Evolutionary conservation across 2,113 vertebrate species (phyloP), one percentile per base, ranked within the genome.

Genomic region (Gymnogyps californianus): DNA sequence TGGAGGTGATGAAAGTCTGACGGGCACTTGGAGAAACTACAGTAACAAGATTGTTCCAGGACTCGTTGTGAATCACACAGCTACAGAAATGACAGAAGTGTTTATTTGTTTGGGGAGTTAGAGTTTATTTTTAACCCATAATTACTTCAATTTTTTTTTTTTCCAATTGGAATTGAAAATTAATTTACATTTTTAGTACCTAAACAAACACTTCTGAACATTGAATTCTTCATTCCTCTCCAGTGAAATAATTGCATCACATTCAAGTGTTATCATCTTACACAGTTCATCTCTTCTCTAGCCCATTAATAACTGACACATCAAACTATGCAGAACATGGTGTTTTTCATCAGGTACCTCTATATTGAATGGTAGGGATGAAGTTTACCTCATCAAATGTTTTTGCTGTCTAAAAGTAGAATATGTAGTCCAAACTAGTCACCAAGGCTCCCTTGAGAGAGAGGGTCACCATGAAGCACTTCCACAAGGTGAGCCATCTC

Each of bases 121-220:
- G 58, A 87, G 55, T 74, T 88, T 78, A 64, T 91, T 96, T 90
- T 96, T 88, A 90, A 85, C 31, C 17, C 31, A 31, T 65, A 95
- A 89, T 87, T 83, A 29, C 44, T 72, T 96, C 58, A 91, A 47
- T 87, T 80, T 4, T 51, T 17, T 79, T 83, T 34, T 74, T 75
- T 88, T 93, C 72, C 47, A 72, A 4, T 40, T 82, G 16, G n/a
- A 80, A 55, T 69, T 94, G 18, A 89, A 93, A 90, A 66, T 81
- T 70, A 83, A 94, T 94, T 94, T 94, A 65, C 36, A 36, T 91
- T 83, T 88, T 20, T 66, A 77, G 77, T 74, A 93, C 49, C 64
- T 80, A 85, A 95, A 52, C 42, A 88, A 95, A 84, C n/a, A 80
- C 20, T 87, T 66, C 42, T 80, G 52, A 95, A 80, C 13, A 57